Evolutionary conservation across 2,888 invertebrate genomes (phyloP), one percentile per base, ranked within the genome.

Genomic region (Sipha maydis): DNA sequence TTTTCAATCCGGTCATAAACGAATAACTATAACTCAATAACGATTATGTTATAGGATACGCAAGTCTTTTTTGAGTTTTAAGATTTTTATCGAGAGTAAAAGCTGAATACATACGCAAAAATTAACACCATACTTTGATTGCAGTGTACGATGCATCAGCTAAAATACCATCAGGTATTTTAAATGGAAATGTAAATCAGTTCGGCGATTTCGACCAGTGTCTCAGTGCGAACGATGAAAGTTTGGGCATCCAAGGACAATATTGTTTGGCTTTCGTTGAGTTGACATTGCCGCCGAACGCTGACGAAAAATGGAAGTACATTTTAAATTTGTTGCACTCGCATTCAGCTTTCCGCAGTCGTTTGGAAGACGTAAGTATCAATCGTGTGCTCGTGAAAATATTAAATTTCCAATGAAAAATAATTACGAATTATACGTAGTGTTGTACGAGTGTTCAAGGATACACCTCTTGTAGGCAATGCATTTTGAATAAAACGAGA

Each of bases 141-240:
- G 83, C 91, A 95, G 95, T 95, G 94, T 94, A 94, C 91, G 95
- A 95, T 91, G 94, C 95, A 38, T 94, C 94, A 8, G 95, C 95
- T 4, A 95, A 95, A 91, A 93, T 94, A 28, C 94, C 95, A 0
- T 93, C 95, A 0, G 95, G 95, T 61, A 93, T 95, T 78, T 91
- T 95, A 41, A 94, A 93, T 90, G 95, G 95, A 25, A 95, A 95
- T 90, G 93, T 93, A 4, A 95, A 95, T 92, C 95, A 95, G 90
- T 94, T 94, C 83, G 95, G 95, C 0, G 95, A 95, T 92, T 95
- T 94, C 90, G 95, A 95, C 92, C 94, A 95, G 91, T 95, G 95
- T 91, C 92, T 95, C 48, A 91, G 91, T 4, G 85, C 67, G 17
- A 76, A 86, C 38, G 77, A 89, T 25, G 82, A 85, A 38, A 91